Evolutionary conservation across 2,797 vertebrate genomes (phyloP).

Genomic region (Xenops minutus): DNA sequence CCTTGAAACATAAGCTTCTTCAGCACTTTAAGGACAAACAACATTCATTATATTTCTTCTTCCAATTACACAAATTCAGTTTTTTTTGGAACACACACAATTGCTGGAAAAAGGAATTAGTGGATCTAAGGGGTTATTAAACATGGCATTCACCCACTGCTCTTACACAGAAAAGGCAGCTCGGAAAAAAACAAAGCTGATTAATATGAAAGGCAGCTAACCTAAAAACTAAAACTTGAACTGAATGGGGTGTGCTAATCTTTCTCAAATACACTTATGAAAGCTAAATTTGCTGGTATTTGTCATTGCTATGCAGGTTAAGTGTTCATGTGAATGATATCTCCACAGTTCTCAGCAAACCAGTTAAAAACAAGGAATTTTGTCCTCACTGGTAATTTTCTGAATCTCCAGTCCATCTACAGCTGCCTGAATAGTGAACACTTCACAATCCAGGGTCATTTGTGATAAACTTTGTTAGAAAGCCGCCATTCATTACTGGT

Average conservation of each 20-base stretch:
- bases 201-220: conserved; percentile 69
- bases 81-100: conserved; percentile 56
- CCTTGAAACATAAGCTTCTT: not conserved
- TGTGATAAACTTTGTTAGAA: conserved; percentile 46
- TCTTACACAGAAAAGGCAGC: conserved; percentile 71
- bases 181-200: conserved; percentile 69
- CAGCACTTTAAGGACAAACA: not conserved
- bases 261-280: conserved; percentile 64
- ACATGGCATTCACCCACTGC: conserved; percentile 71
- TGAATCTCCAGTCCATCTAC: not conserved
- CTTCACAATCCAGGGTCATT: not conserved
- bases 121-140: conserved; percentile 51
- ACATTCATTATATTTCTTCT: not conserved
- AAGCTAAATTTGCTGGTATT: conserved; percentile 60
- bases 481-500: not conserved
- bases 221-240: conserved; percentile 63
- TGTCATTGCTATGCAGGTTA: conserved; percentile 12
- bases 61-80: not conserved
- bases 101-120: conserved; percentile 73
- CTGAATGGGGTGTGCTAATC: conserved; percentile 56
- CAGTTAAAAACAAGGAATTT: not conserved
- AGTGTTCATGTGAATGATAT: conserved; percentile 13
- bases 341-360: not conserved
- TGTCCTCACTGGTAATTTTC: not conserved
- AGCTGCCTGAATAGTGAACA: not conserved